Percentiles rank a stretch among this genome's conserved stretches.
Conservation (phyloP, 2,113 vertebrate species). For the Suricata suricatta region DNA sequence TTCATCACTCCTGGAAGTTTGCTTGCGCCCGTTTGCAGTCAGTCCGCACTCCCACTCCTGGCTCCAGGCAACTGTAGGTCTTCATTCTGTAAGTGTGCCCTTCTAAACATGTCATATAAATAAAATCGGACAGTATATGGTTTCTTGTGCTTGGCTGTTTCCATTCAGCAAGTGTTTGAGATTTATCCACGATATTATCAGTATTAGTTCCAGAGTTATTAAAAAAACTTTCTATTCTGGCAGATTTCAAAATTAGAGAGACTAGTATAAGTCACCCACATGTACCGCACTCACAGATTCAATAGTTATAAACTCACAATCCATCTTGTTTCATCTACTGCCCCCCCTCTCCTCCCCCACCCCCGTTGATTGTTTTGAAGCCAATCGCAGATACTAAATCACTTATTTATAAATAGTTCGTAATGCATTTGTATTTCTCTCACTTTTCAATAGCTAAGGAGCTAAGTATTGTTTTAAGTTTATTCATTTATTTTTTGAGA, state of each 20-base stretch:
- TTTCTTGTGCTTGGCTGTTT: not conserved
- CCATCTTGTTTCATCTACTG: not conserved
- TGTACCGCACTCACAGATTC: not conserved
- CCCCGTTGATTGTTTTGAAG: not conserved
- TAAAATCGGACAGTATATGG: not conserved
- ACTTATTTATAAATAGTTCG: constrained; percentile 2
- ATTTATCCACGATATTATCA: not conserved
- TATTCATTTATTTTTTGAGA: too few species aligned
- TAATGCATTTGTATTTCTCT: not conserved
- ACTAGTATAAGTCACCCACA: not conserved
- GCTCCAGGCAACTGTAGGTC: not conserved
- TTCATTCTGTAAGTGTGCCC: not conserved
- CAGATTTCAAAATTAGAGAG: not conserved
- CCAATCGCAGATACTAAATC: not conserved
- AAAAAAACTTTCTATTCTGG: not conserved
- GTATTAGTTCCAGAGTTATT: not conserved
- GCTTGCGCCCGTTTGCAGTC: not conserved
- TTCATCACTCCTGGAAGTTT: not conserved
- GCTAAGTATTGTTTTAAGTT: not conserved
- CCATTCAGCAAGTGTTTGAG: not conserved
- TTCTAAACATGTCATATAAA: not conserved
- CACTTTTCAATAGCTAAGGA: not conserved
- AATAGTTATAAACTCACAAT: not conserved
- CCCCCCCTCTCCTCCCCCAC: not conserved
- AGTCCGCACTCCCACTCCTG: not conserved